Base-by-base conservation (phyloP, 2,888 invertebrate species). In the Tortrix viridana region DNA sequence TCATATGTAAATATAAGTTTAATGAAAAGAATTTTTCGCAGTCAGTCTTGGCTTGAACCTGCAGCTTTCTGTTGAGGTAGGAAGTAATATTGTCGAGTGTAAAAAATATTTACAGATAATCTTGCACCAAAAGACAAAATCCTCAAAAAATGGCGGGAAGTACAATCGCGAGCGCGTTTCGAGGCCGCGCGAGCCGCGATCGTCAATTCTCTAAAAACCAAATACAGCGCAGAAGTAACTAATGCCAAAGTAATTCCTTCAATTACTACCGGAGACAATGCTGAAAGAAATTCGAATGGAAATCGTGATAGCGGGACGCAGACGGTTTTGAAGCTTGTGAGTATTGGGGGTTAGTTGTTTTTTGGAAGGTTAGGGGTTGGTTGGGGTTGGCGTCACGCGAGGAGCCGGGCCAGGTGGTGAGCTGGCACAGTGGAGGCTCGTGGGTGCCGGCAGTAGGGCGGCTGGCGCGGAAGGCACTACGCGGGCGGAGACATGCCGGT, bases 401-500 rank as follows among this genome's bases (percentile, higher is more conserved):
- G 82, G 79, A 84, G 74, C 84, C 85, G 82, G 84, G 84, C 84
- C 84, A 87, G 89, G 89, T 83, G 77, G 88, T 81, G 86, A 78
- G 82, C 80, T 86, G 89, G 89, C 86, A 88, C 89, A 86, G 88
- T 86, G 87, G 82, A 84, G 80, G 82, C 76, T 82, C 75, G 79
- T 66, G 77, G 77, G 81, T 83, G 80, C 79, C 75, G 85, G 84
- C 80, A 86, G 88, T 86, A 85, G 85, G 86, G 89, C 87, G 80
- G 75, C 71, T 83, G 85, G 84, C 81, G 80, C 79, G 79, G 83
- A 80, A 76, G 80, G 77, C 74, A 80, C 73, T 79, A 86, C 88
- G 87, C 81, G 84, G 86, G 81, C 77, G 67, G 76, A 78, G 80
- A 81, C 70, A 91, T 91, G 91, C 91, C 91, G 88, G 91, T 91